These are phyloP conservation scores for Agrilus biguttatus DNA, from an alignment of 2,888 invertebrate genomes.

Conservation along the genomic window DNA sequence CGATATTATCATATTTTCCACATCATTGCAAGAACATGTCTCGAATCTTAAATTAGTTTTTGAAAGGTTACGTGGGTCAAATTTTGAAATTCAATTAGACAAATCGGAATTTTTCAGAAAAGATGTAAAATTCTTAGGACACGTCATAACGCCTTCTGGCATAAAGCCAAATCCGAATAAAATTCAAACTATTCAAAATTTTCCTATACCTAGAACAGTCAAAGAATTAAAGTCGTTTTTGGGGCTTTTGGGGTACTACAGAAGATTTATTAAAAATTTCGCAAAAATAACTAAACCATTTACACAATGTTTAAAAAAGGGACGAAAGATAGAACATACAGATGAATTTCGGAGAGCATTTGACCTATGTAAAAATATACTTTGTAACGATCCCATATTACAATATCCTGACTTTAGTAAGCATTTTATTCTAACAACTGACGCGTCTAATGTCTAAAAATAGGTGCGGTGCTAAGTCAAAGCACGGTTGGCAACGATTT, in stretches of 20 bases:
- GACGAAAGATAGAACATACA: neutral
- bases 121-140: too few species aligned
- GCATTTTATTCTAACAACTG: constrained; percentile 11
- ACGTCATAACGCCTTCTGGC: too few species aligned
- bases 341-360: neutral
- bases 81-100: constrained; percentile 4
- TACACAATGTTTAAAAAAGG: constrained; percentile 7
- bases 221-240: too few species aligned
- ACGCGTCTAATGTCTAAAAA: constrained; percentile 11
- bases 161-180: too few species aligned
- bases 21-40: constrained; percentile 14
- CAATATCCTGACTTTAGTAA: constrained; percentile 11
- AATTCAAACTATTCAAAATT: too few species aligned
- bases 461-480: constrained; percentile 13
- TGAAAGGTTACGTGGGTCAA: constrained; percentile 6
- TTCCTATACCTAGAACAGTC: too few species aligned
- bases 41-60: constrained; percentile 13
- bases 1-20: constrained; percentile 15
- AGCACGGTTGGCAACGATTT: constrained; percentile 7
- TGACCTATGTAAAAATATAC: constrained; percentile 4
- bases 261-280: neutral
- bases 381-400: constrained; percentile 9
- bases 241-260: too few species aligned
- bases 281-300: constrained; percentile 9
- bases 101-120: too few species aligned